phyloP scores from a whole-genome alignment of 2,797 vertebrate species.

The Eupleurogrammus muticus region DNA sequence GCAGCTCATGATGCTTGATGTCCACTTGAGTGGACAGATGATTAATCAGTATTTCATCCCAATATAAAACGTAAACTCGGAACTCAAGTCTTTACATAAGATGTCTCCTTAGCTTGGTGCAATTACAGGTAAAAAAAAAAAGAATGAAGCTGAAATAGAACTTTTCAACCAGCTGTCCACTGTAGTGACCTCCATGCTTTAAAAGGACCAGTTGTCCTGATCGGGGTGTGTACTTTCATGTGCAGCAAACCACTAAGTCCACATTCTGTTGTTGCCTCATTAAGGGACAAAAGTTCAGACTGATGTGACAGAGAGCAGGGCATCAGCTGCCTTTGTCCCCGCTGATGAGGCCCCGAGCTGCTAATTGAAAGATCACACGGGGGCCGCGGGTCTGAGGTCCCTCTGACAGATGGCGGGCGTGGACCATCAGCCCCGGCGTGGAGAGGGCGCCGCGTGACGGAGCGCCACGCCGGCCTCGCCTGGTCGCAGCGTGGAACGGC shows the following conservation, averaged over 20 bases:
- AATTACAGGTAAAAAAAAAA: too few species aligned
- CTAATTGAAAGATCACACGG: conserved; percentile 64
- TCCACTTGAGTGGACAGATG: too few species aligned
- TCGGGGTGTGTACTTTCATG: too few species aligned
- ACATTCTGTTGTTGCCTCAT: conserved; percentile 11
- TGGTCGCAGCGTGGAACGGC: conserved; percentile 19
- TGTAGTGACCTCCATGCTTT: neutral
- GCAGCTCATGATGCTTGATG: too few species aligned
- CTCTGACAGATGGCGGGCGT: conserved; percentile 67
- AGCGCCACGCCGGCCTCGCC: conserved; percentile 23
- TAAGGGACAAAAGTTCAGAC: conserved; percentile 1
- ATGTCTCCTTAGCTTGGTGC: too few species aligned
- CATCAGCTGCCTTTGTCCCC: conserved; percentile 43
- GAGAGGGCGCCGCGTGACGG: conserved; percentile 10
- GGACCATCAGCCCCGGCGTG: conserved; percentile 48
- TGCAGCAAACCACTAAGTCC: neutral
- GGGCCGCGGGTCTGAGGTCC: conserved; percentile 39
- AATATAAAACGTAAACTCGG: too few species aligned
- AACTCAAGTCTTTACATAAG: too few species aligned
- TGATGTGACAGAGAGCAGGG: conserved; percentile 26
- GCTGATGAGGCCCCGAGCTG: conserved; percentile 47
- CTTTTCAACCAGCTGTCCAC: too few species aligned
- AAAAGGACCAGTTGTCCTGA: too few species aligned
- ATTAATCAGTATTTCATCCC: too few species aligned
- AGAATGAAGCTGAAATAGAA: too few species aligned